A percentile compares a stretch with the other conserved stretches of the same genome.
phyloP scores from a whole-genome alignment of 2,888 invertebrate species.

The Odontocolon sp. region DNA sequence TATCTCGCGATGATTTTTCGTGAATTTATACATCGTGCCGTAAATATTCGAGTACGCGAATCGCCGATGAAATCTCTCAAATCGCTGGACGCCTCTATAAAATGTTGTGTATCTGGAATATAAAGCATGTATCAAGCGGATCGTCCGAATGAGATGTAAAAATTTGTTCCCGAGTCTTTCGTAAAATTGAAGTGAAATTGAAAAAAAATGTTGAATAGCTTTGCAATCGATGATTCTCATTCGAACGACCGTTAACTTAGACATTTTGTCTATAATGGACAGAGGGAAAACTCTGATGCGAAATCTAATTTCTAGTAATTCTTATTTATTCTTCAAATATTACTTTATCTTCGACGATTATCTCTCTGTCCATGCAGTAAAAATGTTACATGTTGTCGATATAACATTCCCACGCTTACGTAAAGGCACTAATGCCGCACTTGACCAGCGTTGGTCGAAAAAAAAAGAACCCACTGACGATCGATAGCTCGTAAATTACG shows the following conservation, averaged over 20 bases:
- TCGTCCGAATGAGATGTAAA: conserved; percentile 65
- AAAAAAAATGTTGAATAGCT: neutral
- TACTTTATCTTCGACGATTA: conserved; percentile 44
- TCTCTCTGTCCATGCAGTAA: conserved; percentile 75
- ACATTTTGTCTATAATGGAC: conserved; percentile 69
- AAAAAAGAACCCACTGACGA: conserved; percentile 60
- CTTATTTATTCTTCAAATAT: neutral
- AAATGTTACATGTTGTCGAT: conserved; percentile 80
- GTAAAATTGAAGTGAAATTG: neutral
- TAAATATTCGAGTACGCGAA: neutral
- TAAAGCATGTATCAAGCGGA: conserved; percentile 69
- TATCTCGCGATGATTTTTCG: no score
- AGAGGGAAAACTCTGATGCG: conserved; percentile 67
- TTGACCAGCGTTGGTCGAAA: conserved; percentile 75
- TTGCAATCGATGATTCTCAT: conserved; percentile 39
- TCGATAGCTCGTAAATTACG: conserved; percentile 55
- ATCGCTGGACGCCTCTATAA: conserved; percentile 70
- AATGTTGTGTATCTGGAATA: conserved; percentile 67
- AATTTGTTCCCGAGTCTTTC: neutral
- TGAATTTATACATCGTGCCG: neutral
- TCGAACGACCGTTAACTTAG: conserved; percentile 63
- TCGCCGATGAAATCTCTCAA: conserved; percentile 42
- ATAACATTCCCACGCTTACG: conserved; percentile 81
- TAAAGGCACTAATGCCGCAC: conserved; percentile 81
- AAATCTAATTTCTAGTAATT: conserved; percentile 9